Percentiles rank a stretch among this genome's conserved stretches.
Evolutionary conservation across 30 jellyfish, hydroid and myxozoan genomes (phyloP).

Genomic region (Hydra vulgaris): DNA sequence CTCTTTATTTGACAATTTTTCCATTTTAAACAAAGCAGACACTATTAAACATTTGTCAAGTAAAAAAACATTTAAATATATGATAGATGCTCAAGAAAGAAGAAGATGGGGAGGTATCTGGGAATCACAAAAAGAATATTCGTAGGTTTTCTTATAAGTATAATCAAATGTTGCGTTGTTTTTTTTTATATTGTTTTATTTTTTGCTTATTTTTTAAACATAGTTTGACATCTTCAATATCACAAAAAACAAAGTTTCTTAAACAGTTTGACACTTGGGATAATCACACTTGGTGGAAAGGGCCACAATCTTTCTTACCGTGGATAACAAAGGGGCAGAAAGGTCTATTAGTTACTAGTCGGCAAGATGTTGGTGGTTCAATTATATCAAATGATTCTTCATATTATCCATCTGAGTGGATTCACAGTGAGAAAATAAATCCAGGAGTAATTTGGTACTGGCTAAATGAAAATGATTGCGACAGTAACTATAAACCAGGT

Average conservation of each 20-base stretch:
- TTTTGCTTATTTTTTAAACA: no score
- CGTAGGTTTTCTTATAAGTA: no score
- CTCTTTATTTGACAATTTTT: conserved; percentile 48
- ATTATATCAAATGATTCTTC: conserved; percentile 42
- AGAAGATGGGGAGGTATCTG: conserved; percentile 82
- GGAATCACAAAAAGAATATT: conserved; percentile 48
- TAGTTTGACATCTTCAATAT: no score
- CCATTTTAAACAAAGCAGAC: conserved; percentile 61
- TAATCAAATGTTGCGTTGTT: not conserved
- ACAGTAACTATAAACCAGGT: conserved; percentile 41
- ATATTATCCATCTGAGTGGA: conserved; percentile 65
- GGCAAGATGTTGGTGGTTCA: conserved; percentile 55
- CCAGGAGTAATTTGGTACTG: conserved; percentile 92
- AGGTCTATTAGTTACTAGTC: conserved; percentile 58
- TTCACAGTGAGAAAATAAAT: conserved; percentile 18
- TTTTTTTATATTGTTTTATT: not conserved
- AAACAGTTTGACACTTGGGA: conserved; percentile 56
- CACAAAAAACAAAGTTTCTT: no score
- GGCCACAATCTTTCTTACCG: conserved; percentile 53
- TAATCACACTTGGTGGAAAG: conserved; percentile 31
- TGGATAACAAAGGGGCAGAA: conserved; percentile 48
- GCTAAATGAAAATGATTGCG: conserved; percentile 87
- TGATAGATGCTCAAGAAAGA: conserved; percentile 45
- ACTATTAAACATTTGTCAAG: conserved; percentile 47
- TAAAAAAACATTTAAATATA: conserved; percentile 43